Base-by-base conservation (phyloP, 1,140 invertebrate species). In the Steinernema feltiae region DNA sequence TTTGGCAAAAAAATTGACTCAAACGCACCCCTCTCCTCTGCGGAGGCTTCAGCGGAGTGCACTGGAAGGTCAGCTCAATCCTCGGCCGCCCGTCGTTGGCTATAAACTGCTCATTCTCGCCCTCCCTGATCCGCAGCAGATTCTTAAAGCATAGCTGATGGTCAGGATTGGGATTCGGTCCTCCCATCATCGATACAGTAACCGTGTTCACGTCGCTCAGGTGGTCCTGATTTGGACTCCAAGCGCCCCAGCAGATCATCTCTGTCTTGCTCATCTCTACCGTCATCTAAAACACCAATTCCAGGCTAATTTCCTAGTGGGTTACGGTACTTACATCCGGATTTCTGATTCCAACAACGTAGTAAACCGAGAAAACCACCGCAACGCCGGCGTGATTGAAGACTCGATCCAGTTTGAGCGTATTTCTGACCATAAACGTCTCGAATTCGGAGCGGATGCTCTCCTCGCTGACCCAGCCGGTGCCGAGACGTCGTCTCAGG, bases 221-320 rank as follows among this genome's bases (percentile, higher is more conserved):
- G 53, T 63, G 2, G 12, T 63, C 24, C n/a, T n/a, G n/a, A n/a
- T n/a, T n/a, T 27, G 53, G 53, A 21, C 53, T 17, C 53, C 53
- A 63, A 27, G 53, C 53, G 53, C 53, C 53, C 53, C 53, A 63
- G 24, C 53, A 63, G 7, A 63, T 27, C 53, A 63, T 63, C 24
- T 63, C 53, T 3, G 12, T 63, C 24, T 63, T 63, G 53, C 53
- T 63, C 53, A 63, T 63, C 53, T 63, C 53, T 63, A 63, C 53
- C 24, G 53, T 63, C 12, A 63, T 12, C 53, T 63, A 63, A 63
- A 63, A 27, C 7, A 27, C n/a, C n/a, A n/a, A n/a, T n/a, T n/a
- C n/a, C n/a, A 63, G 24, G 24, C 24, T 7, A 63, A 63, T 17
- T 63, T 63, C 12, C 12, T 63, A 63, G 7, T 63, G 7, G 15